Base-by-base conservation (phyloP, 2,888 invertebrate genomes). In the Acanthosoma haemorrhoidale region DNA sequence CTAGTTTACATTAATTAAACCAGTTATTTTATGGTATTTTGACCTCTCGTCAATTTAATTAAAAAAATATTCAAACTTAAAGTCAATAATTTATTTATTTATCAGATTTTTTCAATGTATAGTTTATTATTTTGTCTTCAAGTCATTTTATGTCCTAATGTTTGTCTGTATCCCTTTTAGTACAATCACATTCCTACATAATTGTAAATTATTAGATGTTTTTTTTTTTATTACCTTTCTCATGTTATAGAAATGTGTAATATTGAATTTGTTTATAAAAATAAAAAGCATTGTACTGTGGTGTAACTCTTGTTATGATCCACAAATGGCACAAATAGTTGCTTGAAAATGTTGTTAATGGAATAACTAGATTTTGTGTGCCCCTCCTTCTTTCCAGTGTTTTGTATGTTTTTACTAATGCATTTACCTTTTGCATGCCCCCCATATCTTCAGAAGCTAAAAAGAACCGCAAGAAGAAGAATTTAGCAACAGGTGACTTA, bases 391-490 rank as follows among this genome's bases (percentile, higher is more conserved):
- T 60, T 58, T 39, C 60, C 69, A 51, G 73, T 73, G 71, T 71
- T 74, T 74, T 71, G 64, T 72, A 72, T 74, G 71, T 75, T 75
- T 77, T 76, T 72, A 82, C 82, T 81, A 81, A 80, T 83, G 81
- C 81, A 82, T 81, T 80, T 83, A 82, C 83, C 83, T 83, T 82
- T 81, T 79, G 78, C 80, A 80, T 80, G 79, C 81, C 78, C 79
- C 78, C 76, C 76, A 79, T 79, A 79, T 81, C 80, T 80, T 80
- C 85, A 94, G 93, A 94, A 88, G 92, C 91, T 87, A 94, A 93
- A 92, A 93, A 93, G 89, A 91, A 91, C 86, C 88, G 90, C 87
- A 90, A 90, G 87, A 92, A 91, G 87, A 93, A 92, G 87, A 92
- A 91, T 82, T 83, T 90, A 83, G n/a, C n/a, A n/a, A 85, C 91